A percentile compares a stretch with the other conserved stretches of the same genome.
These are phyloP conservation scores for Trichopria drosophilae DNA, from an alignment of 2,888 invertebrate species.

Conservation along the genomic window DNA sequence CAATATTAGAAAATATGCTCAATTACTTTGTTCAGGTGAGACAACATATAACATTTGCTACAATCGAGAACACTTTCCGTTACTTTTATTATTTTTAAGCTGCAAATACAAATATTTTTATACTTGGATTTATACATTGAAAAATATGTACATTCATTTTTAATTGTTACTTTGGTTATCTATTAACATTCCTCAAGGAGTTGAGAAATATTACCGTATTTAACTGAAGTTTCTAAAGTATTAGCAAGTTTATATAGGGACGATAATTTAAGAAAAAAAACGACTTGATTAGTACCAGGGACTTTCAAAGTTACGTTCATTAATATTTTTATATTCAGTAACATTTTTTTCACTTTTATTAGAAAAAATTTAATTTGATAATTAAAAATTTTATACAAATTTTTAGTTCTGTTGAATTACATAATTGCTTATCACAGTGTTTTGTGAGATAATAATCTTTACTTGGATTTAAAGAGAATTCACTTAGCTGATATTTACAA, in stretches of 20 bases:
- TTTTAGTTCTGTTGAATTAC: slow-evolving; percentile 14
- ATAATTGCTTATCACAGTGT: slow-evolving; percentile 8
- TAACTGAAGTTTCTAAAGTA: too few relatives aligned
- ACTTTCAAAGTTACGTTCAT: slow-evolving; percentile 14
- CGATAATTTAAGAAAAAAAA: too few relatives aligned
- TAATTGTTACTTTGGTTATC: slow-evolving; percentile 15
- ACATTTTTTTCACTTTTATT: slow-evolving; percentile 8
- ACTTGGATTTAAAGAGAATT: background rate
- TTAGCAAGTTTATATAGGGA: too few relatives aligned
- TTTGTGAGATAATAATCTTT: slow-evolving; percentile 6
- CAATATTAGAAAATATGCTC: background rate
- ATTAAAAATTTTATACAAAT: slow-evolving; percentile 5
- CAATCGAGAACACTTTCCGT: too few relatives aligned
- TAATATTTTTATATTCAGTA: slow-evolving; percentile 6
- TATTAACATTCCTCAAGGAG: too few relatives aligned
- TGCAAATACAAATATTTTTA: background rate
- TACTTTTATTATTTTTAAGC: too few relatives aligned
- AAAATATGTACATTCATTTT: slow-evolving; percentile 5
- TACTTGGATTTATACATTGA: background rate
- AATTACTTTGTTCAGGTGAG: too few relatives aligned
- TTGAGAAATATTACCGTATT: too few relatives aligned
- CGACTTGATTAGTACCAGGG: too few relatives aligned
- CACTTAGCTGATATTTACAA: background rate
- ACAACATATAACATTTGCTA: too few relatives aligned
- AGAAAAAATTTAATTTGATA: slow-evolving; percentile 12